These are phyloP conservation scores for Drosophila kikkawai DNA, from an alignment of 1,140 invertebrate species.

Conservation along the genomic window DNA sequence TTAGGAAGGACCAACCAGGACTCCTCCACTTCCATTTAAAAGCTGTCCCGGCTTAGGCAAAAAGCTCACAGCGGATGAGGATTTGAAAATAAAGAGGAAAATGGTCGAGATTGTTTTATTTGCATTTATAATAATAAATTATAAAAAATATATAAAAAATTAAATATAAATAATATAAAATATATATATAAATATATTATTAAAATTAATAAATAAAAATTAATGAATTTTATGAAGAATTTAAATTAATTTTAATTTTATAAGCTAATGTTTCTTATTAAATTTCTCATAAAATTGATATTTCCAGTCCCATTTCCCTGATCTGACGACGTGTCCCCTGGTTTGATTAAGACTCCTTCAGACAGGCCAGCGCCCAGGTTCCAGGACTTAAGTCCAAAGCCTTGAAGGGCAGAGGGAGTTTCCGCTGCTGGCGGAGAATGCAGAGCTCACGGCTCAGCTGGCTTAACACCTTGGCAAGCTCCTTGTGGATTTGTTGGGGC, in stretches of 20 bases:
- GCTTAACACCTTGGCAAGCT: slow-evolving; percentile 74
- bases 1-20: slow-evolving; percentile 1
- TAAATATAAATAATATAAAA: not conserved
- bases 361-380: not conserved
- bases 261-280: not conserved
- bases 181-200: not conserved
- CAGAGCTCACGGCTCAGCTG: slow-evolving; percentile 36
- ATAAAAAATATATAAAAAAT: not conserved
- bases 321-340: not conserved
- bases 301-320: not conserved
- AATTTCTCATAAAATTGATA: not conserved
- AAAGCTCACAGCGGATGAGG: slow-evolving; percentile 22
- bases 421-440: not conserved
- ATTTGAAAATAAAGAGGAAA: not conserved
- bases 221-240: no score
- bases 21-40: slow-evolving; percentile 14
- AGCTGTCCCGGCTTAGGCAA: slow-evolving; percentile 23
- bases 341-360: slow-evolving; percentile 10
- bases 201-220: not conserved
- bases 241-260: no score
- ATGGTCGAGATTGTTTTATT: not conserved
- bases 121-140: not conserved
- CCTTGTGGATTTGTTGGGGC: slow-evolving; percentile 70
- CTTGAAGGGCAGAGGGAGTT: not conserved
- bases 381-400: slow-evolving; percentile 30